Base-by-base conservation (phyloP, 2,113 vertebrate species). In the Epinephelus cyanopodus region DNA sequence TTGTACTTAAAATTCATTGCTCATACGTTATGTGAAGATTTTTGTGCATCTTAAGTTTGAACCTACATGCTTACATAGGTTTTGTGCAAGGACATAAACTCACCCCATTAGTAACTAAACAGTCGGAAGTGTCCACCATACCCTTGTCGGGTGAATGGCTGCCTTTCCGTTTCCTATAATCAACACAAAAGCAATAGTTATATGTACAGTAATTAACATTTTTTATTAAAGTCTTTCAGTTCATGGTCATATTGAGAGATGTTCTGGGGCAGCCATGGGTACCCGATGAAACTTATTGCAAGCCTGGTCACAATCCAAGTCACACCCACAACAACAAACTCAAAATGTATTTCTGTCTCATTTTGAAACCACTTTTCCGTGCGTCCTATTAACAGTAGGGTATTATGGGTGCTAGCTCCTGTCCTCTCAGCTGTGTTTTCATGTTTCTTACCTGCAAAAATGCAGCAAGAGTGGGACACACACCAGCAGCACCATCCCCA, bases 401-500 rank as follows among this genome's bases (percentile, higher is more conserved):
- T 6, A 57, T 47, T 23, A 8, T n/a, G 8, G 4, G 23, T 2
- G n/a, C n/a, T n/a, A 12, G 17, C 33, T 5, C 1, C 17, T 27
- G 4, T 10, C 3, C 47, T 56, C 39, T 48, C 29, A 25, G 48
- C 11, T 39, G 19, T 19, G 7, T 33, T 70, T 23, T 27, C 6
- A 13, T 53, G 39, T 61, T 71, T 7, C 89, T 90, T 48, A 94
- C 94, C 88, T 90, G 83, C 70, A 85, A 57, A 83, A 11, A 33
- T 37, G 69, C 6, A 92, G 18, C 64, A 93, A 69, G 75, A 94
- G 33, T 0, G 89, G 89, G 62, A 88, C 15, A 21, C 89, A 93
- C 17, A 91, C 3, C 52, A 92, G 6, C 52, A 92, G 6, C 69
- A 91, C 48, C 91, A 93, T 93, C 68, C 63, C 85, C 47, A 84